Evolutionary conservation across 2,113 vertebrate species (phyloP), one percentile per base, ranked within the genome.

Genomic region (Corydoras sp.): DNA sequence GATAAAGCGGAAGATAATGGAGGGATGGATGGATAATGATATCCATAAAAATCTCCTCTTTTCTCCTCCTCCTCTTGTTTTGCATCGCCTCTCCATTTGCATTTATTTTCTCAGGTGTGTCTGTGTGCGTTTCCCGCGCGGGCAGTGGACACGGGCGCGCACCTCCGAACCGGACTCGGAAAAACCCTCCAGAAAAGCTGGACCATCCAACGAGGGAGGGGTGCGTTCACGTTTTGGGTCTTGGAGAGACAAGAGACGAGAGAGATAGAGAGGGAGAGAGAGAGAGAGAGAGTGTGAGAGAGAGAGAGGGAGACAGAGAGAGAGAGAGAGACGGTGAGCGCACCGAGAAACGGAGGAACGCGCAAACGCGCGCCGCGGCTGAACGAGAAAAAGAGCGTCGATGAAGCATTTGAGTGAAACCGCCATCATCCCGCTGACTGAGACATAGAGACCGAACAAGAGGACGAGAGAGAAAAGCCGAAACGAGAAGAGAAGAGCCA

Each of bases 11-110:
- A n/a, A n/a, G n/a, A n/a, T n/a, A n/a, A n/a, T 24, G 18, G 18
- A 24, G 1, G 18, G 18, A 24, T 24, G 18, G 18, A 24, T 24
- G 18, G 18, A 24, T 24, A 24, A 24, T 10, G 51, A 14, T 56
- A n/a, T 4, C 54, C n/a, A 56, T 7, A n/a, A 15, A n/a, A 1
- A 4, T n/a, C 12, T n/a, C 54, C 15, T n/a, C 5, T 13, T 56
- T 56, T 15, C 54, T 15, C 54, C 6, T n/a, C 51, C 13, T 14
- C 54, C 85, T 83, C 85, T 80, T 60, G 86, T 86, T 88, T 88
- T 89, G 84, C 88, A 82, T 87, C 82, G 82, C 77, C 78, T 83
- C 78, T 66, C 76, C 35, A 86, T 89, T 89, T 89, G 86, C 88
- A 87, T 89, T 83, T 79, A 80, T 83, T 73, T 43, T 75, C 83